Percentiles rank a stretch among this genome's conserved stretches.
Evolutionary conservation across 2,797 vertebrate species (phyloP).

Genomic region (Tokudaia muenninki): DNA sequence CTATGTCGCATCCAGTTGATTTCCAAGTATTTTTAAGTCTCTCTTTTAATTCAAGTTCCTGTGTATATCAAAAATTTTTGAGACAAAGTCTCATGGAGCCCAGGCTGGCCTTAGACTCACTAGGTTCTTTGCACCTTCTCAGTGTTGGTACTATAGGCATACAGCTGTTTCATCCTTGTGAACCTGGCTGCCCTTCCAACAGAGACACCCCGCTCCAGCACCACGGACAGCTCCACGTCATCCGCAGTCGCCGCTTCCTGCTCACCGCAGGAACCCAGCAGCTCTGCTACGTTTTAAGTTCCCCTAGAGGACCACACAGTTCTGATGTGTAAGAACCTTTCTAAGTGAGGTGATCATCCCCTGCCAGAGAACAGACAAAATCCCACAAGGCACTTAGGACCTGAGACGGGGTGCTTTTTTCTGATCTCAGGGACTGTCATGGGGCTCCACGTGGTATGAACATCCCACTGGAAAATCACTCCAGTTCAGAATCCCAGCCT

Average conservation of each 20-base stretch:
- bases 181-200: not conserved
- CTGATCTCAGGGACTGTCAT: not conserved
- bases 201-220: not conserved
- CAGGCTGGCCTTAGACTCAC: not conserved
- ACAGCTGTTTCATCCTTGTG: not conserved
- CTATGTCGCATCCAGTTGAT: not conserved
- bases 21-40: not conserved
- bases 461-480: not conserved
- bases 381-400: no score
- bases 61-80: not conserved
- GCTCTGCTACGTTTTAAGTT: not conserved
- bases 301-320: not conserved
- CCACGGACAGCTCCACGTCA: not conserved
- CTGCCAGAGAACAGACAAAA: not conserved
- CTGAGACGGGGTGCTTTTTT: not conserved
- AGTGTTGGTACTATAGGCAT: not conserved
- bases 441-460: not conserved
- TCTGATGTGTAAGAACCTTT: not conserved
- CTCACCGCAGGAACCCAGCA: not conserved
- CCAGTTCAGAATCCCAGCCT: not conserved
- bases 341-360: no score
- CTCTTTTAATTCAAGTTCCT: not conserved
- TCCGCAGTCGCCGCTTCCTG: accelerated
- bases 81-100: not conserved
- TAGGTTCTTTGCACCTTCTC: not conserved